phyloP scores from a whole-genome alignment of 2,888 invertebrate genomes.

The Protonemura montana region DNA sequence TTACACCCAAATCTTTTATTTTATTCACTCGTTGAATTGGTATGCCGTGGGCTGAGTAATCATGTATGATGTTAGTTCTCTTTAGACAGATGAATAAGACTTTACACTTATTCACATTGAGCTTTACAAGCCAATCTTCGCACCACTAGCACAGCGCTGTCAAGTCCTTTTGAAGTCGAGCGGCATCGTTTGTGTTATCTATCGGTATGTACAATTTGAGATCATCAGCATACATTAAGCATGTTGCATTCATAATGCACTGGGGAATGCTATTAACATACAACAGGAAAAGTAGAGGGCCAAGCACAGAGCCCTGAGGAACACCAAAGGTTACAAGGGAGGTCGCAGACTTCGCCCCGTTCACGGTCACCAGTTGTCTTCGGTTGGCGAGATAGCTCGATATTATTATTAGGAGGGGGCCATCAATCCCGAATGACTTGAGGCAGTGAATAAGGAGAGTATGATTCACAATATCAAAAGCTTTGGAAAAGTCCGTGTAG shows the following conservation, averaged over 20 bases:
- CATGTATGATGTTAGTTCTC: too few species aligned
- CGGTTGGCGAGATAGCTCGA: conserved; percentile 7
- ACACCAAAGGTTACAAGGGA: conserved; percentile 1
- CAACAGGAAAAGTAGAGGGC: not conserved
- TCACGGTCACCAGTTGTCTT: not conserved
- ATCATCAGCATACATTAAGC: conserved; percentile 13
- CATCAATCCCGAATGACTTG: not conserved
- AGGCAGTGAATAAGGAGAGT: not conserved
- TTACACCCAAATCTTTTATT: too few species aligned
- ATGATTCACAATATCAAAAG: not conserved
- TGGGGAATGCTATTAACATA: conserved; percentile 8
- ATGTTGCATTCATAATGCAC: not conserved
- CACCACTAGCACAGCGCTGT: too few species aligned
- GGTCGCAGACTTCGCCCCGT: conserved; percentile 1
- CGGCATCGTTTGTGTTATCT: not conserved
- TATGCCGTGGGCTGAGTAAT: too few species aligned
- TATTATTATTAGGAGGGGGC: not conserved
- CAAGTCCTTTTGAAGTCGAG: too few species aligned
- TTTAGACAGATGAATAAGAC: too few species aligned
- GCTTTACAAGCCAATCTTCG: too few species aligned
- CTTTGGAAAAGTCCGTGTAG: conserved; percentile 16
- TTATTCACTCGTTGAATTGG: too few species aligned
- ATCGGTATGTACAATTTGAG: not conserved
- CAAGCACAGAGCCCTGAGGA: conserved; percentile 3
- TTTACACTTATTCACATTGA: too few species aligned